These are phyloP conservation scores for Meta bourneti DNA, from an alignment of 2,888 invertebrate genomes.

Conservation along the genomic window DNA sequence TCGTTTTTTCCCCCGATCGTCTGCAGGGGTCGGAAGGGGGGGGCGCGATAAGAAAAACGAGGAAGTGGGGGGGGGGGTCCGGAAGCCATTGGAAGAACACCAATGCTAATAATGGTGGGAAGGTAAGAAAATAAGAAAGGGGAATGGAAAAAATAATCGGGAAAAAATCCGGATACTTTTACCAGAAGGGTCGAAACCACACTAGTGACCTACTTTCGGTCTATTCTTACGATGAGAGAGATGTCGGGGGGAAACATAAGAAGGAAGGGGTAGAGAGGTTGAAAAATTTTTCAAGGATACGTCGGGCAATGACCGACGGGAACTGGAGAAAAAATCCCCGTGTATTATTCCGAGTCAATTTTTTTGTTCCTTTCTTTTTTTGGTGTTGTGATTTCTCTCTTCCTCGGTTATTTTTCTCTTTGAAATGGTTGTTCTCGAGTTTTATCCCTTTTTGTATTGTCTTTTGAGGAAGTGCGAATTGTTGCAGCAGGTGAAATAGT, in stretches of 20 bases:
- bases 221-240: conserved; percentile 38
- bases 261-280: conserved; percentile 52
- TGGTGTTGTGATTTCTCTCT: not conserved
- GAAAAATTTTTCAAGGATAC: conserved; percentile 54
- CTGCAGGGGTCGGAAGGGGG: not conserved
- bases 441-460: not conserved
- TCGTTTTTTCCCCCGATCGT: not conserved
- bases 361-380: conserved; percentile 2
- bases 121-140: conserved; percentile 42
- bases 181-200: conserved; percentile 53
- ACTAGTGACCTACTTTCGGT: conserved; percentile 71
- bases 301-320: conserved; percentile 65
- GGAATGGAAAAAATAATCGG: conserved; percentile 22
- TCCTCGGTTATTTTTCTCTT: not conserved
- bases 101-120: conserved; percentile 62
- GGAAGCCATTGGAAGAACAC: conserved; percentile 42
- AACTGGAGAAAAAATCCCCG: conserved; percentile 5
- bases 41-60: conserved; percentile 38
- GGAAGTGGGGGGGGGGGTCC: conserved; percentile 49
- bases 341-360: conserved; percentile 1
- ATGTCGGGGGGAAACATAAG: conserved; percentile 2
- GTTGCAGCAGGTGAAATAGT: not conserved
- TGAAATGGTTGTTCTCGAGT: not conserved
- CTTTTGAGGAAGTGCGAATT: not conserved
- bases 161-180: conserved; percentile 58